phyloP scores from a whole-genome alignment of 2,113 vertebrate genomes.

The Gymnorhina tibicen region DNA sequence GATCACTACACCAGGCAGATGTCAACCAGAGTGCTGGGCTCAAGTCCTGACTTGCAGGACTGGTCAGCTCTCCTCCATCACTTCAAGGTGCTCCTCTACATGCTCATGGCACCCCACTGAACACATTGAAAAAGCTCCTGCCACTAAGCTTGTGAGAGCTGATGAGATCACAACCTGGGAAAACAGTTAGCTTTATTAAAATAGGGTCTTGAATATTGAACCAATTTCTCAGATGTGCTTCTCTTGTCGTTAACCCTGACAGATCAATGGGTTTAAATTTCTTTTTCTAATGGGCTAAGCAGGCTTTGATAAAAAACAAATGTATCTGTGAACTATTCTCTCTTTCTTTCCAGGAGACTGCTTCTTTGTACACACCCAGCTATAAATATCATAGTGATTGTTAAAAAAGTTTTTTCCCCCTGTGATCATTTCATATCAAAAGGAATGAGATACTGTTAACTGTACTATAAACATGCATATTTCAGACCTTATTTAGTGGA shows the following conservation, averaged over 20 bases:
- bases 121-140: neutral
- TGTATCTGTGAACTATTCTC: neutral
- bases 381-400: neutral
- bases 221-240: neutral
- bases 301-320: neutral
- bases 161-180: neutral
- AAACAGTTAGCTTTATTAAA: slow-evolving; percentile 2
- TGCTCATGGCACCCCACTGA: neutral
- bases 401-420: neutral
- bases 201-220: neutral
- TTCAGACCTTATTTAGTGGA: neutral
- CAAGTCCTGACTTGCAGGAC: neutral
- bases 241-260: neutral
- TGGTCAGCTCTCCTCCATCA: neutral
- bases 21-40: neutral
- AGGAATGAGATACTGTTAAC: neutral
- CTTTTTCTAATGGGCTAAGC: neutral
- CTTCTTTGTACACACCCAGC: neutral
- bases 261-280: slow-evolving; percentile 7
- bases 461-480: neutral
- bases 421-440: neutral
- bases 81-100: neutral
- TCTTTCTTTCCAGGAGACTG: neutral
- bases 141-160: neutral
- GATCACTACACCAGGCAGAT: neutral